Evolutionary conservation across 2,888 invertebrate species (phyloP).

Genomic region (Pachycephus smyrnensis): DNA sequence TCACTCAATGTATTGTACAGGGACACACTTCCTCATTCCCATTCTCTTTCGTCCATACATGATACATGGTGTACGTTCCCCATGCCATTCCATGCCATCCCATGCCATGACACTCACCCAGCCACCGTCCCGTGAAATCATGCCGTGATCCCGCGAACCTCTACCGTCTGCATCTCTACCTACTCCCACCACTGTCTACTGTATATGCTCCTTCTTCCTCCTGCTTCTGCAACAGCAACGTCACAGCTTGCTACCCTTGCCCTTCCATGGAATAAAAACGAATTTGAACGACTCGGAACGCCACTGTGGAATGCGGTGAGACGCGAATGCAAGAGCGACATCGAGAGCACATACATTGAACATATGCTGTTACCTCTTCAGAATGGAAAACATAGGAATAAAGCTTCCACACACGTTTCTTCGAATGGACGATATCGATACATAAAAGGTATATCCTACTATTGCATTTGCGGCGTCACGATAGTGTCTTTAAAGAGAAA

Average conservation of each 20-base stretch:
- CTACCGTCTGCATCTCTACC: conserved; percentile 19
- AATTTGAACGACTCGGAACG: background rate
- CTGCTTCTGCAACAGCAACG: background rate
- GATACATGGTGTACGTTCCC: conserved; percentile 52
- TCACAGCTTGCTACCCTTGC: background rate
- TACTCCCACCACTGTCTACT: conserved; percentile 21
- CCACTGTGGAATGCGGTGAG: background rate
- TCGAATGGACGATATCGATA: background rate
- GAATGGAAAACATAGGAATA: background rate
- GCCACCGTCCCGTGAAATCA: conserved; percentile 62
- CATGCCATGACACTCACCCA: conserved; percentile 56
- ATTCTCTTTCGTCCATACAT: conserved; percentile 42
- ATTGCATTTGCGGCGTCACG: background rate
- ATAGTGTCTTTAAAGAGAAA: background rate
- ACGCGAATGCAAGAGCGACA: background rate
- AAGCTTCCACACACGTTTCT: background rate
- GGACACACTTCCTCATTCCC: conserved; percentile 9
- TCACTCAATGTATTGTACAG: background rate
- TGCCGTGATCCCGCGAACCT: conserved; percentile 52
- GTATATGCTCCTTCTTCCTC: conserved; percentile 12
- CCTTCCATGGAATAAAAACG: background rate
- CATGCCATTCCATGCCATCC: conserved; percentile 43
- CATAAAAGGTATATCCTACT: background rate
- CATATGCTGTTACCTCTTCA: background rate
- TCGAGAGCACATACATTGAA: background rate